Evolutionary conservation across 1,140 invertebrate species (phyloP), one percentile per base, ranked within the genome.

Genomic region (Conopomorpha cramerella): DNA sequence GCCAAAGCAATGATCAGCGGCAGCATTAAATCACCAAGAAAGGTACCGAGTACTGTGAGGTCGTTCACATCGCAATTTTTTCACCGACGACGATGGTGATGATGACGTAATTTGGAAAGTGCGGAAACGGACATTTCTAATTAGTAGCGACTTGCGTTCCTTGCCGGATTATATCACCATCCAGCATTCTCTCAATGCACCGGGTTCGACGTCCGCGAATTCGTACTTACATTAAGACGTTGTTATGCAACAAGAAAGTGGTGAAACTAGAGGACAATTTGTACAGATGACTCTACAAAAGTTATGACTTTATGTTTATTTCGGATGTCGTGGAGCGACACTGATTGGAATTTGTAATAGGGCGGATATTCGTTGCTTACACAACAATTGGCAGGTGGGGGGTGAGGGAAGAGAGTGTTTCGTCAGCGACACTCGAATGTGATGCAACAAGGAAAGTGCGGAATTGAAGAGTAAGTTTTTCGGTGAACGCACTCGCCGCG

Each of bases 401-500:
- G 47, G 14, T 13, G 51, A 51, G 63, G 66, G 70, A 71, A 71
- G 63, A 70, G 64, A 68, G 62, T 61, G 60, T n/a, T n/a, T n/a
- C n/a, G n/a, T n/a, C 58, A 50, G 43, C 49, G 54, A 71, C 70
- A 72, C 60, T 51, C 60, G 57, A 39, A 43, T 31, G 59, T 76
- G 67, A 71, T 66, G 70, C 64, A 72, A 76, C 60, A 60, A 72
- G 70, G 70, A 74, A 74, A 74, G 70, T 70, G 62, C 70, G 67
- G 70, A 74, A 74, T 58, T 63, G 49, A 66, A 62, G 59, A 66
- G 64, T 59, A 53, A 70, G 70, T 74, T 70, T 51, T 48, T 61
- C 66, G 70, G 65, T 70, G 70, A 74, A 74, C n/a, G n/a, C n/a
- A n/a, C n/a, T n/a, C n/a, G n/a, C n/a, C n/a, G n/a, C n/a, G n/a